phyloP scores from a whole-genome alignment of 2,113 vertebrate species.

The Speoplatyrhinus poulsoni region DNA sequence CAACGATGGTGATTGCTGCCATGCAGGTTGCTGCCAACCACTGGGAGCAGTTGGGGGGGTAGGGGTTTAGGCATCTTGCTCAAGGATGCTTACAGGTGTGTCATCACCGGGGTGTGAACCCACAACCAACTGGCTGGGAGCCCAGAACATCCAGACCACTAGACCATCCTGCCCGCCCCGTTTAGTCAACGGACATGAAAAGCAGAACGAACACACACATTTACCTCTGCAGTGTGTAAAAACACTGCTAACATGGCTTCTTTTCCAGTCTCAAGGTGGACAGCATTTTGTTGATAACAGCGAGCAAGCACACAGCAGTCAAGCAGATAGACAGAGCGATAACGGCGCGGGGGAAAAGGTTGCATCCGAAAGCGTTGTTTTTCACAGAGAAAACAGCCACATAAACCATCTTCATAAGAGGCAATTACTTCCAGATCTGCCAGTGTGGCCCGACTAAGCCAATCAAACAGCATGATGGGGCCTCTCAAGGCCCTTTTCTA shows the following conservation, averaged over 20 bases:
- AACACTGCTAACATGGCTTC: conserved; percentile 39
- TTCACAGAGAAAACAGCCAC: conserved; percentile 58
- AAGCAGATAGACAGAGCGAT: conserved; percentile 38
- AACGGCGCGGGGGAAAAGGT: conserved; percentile 11
- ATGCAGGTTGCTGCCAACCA: too few relatives aligned
- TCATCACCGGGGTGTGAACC: too few relatives aligned
- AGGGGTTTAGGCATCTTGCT: too few relatives aligned
- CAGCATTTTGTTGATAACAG: too few relatives aligned
- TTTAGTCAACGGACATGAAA: too few relatives aligned
- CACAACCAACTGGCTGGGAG: too few relatives aligned
- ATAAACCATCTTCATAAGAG: conserved; percentile 59
- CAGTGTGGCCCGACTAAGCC: conserved; percentile 43
- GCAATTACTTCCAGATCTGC: conserved; percentile 63
- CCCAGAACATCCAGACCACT: too few relatives aligned
- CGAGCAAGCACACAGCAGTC: conserved; percentile 27
- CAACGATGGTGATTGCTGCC: too few relatives aligned
- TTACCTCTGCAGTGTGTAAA: conserved; percentile 25
- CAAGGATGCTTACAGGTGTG: too few relatives aligned
- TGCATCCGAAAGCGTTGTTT: conserved; percentile 38
- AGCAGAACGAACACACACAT: conserved; percentile 38
- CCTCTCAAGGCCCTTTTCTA: conserved; percentile 16
- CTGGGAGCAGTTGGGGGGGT: too few relatives aligned
- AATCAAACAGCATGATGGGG: conserved; percentile 48
- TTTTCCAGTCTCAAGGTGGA: conserved; percentile 31
- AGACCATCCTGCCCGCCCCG: too few relatives aligned